Base-by-base conservation (phyloP, 2,113 vertebrate species). In the Mus pahari region DNA sequence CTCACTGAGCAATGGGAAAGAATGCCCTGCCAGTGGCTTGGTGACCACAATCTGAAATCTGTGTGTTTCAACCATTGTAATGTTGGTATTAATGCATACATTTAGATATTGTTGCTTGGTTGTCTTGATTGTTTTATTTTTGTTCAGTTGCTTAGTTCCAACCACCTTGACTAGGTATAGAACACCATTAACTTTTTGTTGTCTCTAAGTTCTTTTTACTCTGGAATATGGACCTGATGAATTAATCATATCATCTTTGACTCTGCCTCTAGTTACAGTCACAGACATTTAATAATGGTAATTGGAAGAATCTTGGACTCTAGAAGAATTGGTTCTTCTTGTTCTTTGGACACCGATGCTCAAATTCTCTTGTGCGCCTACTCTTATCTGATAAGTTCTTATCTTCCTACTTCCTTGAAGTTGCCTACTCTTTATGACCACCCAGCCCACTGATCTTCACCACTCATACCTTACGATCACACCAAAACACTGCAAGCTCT, bases 41-140 rank as follows among this genome's bases (percentile, higher is more conserved):
- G 7, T 24, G 13, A 60, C 5, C 53, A 5, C 16, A 33, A 3
- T 75, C 58, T 88, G 86, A 91, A 89, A 20, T 68, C 86, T 50
- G 24, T 93, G 7, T 55, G 48, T 96, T 94, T 93, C 33, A 90
- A 0, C 33, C 62, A 58, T 55, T 95, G 73, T 42, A 71, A 36
- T 89, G 79, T 86, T 79, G 42, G 17, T 48, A 50, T 19, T 66
- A 48, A 66, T 48, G 28, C 62, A 48, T 77, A 26, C 78, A 90
- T 91, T 26, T 74, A 87, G 62, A 73, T 2, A 74, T 58, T 66
- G 83, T 92, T 95, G 48, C 58, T 94, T 90, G 74, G 19, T 92
- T 64, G 90, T 94, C 50, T 73, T 78, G 20, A 71, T 71, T 89
- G 13, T 81, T 94, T 86, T 70, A 33, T 86, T 94, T 92, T n/a